Evolutionary conservation across 37 sponge, comb jelly and placozoan genomes (phyloP).

Genomic region (Theonella swinhoei): DNA sequence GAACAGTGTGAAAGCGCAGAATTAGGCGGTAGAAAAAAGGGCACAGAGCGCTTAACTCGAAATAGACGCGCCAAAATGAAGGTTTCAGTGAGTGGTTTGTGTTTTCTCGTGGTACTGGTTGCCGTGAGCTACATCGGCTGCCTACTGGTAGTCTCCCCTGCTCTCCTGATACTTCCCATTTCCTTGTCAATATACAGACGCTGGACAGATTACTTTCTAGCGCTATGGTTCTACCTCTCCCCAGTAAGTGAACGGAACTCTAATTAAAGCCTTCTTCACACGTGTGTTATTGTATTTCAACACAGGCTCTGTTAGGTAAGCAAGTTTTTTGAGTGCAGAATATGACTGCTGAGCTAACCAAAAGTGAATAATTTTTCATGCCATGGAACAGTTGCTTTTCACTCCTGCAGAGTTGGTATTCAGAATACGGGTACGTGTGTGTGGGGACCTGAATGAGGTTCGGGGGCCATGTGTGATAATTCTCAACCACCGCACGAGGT

Average conservation of each 20-base stretch:
- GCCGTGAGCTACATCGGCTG: slow-evolving; percentile 33
- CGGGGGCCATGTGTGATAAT: slow-evolving; percentile 82
- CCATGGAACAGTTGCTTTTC: too few species aligned
- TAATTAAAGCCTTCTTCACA: not conserved
- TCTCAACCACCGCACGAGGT: slow-evolving; percentile 90
- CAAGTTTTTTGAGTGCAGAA: too few species aligned
- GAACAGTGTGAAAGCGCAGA: too few species aligned
- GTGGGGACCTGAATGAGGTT: slow-evolving; percentile 65
- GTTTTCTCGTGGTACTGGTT: slow-evolving; percentile 32
- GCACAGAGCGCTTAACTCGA: too few species aligned
- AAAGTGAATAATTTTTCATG: too few species aligned
- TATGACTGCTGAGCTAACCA: too few species aligned
- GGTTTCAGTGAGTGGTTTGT: slow-evolving; percentile 32
- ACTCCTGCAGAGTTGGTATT: slow-evolving; percentile 67
- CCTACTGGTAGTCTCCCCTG: slow-evolving; percentile 24
- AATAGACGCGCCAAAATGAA: too few species aligned
- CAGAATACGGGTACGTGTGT: slow-evolving; percentile 67
- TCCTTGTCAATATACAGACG: slow-evolving; percentile 11
- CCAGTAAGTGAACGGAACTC: slow-evolving; percentile 35
- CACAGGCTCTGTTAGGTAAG: slow-evolving; percentile 44
- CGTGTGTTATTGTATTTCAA: not conserved
- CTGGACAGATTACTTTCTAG: not conserved
- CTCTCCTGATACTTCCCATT: slow-evolving; percentile 23
- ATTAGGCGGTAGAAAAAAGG: too few species aligned
- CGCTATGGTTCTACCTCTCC: slow-evolving; percentile 43